Conservation (phyloP, 2,888 invertebrate species). For the Diarsia brunnea region DNA sequence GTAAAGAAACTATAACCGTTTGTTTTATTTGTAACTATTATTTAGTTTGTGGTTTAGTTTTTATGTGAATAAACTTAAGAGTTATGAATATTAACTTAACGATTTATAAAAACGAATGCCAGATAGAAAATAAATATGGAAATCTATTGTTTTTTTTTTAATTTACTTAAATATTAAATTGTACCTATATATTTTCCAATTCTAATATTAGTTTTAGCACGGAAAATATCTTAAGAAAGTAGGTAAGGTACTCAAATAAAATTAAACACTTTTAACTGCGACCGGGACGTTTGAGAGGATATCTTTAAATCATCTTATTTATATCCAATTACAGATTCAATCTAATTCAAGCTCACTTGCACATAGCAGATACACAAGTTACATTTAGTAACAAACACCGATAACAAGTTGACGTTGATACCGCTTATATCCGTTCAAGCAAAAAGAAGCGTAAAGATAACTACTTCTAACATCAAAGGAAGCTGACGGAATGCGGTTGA, state of each 20-base stretch:
- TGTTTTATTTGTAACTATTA: not conserved
- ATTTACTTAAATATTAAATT: not conserved
- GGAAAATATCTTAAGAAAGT: not conserved
- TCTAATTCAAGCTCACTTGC: conserved; percentile 12
- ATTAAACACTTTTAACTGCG: no score
- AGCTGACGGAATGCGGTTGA: conserved; percentile 45
- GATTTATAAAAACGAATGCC: not conserved
- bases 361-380: conserved; percentile 22
- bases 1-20: not conserved
- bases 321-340: conserved; percentile 16
- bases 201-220: not conserved
- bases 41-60: not conserved
- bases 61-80: not conserved
- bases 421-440: conserved; percentile 42
- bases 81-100: not conserved
- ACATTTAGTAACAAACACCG: conserved; percentile 4
- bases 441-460: conserved; percentile 40
- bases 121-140: not conserved
- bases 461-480: conserved; percentile 44
- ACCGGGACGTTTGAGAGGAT: no score
- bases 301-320: not conserved
- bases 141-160: not conserved
- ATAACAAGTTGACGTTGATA: conserved; percentile 48
- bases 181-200: not conserved
- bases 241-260: not conserved